Evolutionary conservation across 2,113 vertebrate genomes (phyloP).

Genomic region (Psophia crepitans): DNA sequence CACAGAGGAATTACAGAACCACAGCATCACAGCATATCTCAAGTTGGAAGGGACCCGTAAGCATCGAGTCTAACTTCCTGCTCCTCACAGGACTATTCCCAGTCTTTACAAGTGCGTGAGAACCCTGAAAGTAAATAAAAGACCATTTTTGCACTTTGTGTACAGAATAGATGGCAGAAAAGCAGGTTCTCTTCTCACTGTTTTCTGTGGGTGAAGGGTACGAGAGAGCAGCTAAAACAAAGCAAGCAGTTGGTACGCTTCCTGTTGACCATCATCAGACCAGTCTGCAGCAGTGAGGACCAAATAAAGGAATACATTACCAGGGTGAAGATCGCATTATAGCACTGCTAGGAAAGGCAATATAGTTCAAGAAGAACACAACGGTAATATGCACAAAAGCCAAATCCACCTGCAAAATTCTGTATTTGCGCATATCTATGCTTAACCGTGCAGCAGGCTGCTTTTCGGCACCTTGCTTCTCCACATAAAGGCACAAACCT

Average conservation of each 20-base stretch:
- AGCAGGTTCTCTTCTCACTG: background rate
- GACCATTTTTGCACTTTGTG: background rate
- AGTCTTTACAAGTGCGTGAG: background rate
- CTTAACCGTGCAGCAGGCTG: background rate
- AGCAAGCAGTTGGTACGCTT: background rate
- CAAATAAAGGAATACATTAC: background rate
- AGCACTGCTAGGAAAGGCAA: background rate
- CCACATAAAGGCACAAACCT: background rate
- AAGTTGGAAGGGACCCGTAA: background rate
- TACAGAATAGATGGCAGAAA: background rate
- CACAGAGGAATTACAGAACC: background rate
- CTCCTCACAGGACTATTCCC: background rate
- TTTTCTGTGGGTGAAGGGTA: background rate
- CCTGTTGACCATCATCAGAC: background rate
- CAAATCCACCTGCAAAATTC: background rate
- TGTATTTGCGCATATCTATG: background rate
- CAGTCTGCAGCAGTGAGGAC: background rate
- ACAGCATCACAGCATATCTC: background rate
- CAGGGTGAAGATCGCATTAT: background rate
- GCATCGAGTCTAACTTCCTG: background rate
- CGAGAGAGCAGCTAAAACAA: background rate
- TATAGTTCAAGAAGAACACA: background rate
- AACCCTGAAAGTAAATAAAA: background rate
- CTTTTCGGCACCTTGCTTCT: background rate
- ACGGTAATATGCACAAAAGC: rapidly evolving